Conservation (phyloP, 2,113 vertebrate species). For the Cardinalis cardinalis region DNA sequence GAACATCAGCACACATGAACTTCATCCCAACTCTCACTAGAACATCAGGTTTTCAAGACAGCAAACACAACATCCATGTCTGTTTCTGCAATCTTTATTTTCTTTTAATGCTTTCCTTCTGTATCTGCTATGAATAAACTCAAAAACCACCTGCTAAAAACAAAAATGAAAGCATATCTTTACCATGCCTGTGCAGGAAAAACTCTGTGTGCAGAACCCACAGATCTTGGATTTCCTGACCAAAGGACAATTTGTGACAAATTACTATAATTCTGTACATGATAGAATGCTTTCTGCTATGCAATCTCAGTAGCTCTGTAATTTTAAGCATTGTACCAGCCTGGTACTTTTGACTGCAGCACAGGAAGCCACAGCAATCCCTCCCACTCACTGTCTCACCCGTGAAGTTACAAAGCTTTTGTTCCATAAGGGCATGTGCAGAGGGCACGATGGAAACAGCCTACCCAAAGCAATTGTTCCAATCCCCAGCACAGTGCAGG, state of each 20-base stretch:
- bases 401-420: neutral
- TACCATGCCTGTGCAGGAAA: neutral
- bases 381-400: neutral
- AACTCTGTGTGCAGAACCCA: neutral
- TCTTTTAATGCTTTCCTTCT: neutral
- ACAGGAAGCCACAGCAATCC: neutral
- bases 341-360: accelerated
- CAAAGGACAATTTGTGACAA: neutral
- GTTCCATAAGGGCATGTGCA: accelerated
- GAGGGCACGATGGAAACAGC: neutral
- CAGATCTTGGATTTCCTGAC: neutral
- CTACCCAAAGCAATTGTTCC: neutral
- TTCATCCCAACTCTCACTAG: neutral
- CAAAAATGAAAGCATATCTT: neutral
- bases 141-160: neutral
- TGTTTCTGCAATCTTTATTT: neutral
- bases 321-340: neutral
- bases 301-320: neutral
- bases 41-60: neutral
- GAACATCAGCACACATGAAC: neutral
- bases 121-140: neutral
- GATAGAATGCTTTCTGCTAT: neutral
- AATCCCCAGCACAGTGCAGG: neutral
- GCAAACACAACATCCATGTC: neutral
- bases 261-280: neutral